phyloP scores from a whole-genome alignment of 2,113 vertebrate species.

The Xenus cinereus region DNA sequence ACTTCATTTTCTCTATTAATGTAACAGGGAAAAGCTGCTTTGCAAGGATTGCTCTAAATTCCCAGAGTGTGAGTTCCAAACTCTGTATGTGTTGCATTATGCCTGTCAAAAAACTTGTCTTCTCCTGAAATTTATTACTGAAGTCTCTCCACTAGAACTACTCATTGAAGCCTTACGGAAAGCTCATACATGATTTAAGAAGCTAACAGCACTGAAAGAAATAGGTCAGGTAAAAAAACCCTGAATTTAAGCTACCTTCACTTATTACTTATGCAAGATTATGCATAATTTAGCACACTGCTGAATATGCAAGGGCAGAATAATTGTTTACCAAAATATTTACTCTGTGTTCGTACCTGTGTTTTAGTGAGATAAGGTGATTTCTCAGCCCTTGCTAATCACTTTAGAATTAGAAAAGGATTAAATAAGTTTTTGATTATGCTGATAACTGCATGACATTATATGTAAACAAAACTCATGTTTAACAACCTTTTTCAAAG shows the following conservation, averaged over 20 bases:
- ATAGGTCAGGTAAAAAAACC: constrained; percentile 84
- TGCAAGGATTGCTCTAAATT: constrained; percentile 84
- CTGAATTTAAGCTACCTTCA: constrained; percentile 86
- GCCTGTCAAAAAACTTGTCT: constrained; percentile 87
- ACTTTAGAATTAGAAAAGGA: constrained; percentile 82
- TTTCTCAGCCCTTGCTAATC: constrained; percentile 82
- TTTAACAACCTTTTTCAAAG: constrained; percentile 75
- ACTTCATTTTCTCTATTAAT: constrained; percentile 86
- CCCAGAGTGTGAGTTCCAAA: constrained; percentile 83
- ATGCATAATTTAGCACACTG: constrained; percentile 89
- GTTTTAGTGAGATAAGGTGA: constrained; percentile 85
- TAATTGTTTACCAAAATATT: constrained; percentile 91
- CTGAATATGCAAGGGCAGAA: constrained; percentile 87
- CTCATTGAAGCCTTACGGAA: constrained; percentile 86
- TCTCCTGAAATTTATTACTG: constrained; percentile 85
- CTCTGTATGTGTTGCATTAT: constrained; percentile 82
- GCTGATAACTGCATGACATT: constrained; percentile 78
- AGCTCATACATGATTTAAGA: constrained; percentile 90
- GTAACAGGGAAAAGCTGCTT: constrained; percentile 84
- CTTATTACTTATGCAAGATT: constrained; percentile 90
- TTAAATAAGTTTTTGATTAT: constrained; percentile 81
- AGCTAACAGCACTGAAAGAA: constrained; percentile 88
- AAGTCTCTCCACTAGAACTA: constrained; percentile 83
- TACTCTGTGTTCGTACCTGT: constrained; percentile 83
- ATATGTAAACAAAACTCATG: constrained; percentile 76